Conservation (phyloP, 2,888 invertebrate species). For the Drosophila antonietae region DNA sequence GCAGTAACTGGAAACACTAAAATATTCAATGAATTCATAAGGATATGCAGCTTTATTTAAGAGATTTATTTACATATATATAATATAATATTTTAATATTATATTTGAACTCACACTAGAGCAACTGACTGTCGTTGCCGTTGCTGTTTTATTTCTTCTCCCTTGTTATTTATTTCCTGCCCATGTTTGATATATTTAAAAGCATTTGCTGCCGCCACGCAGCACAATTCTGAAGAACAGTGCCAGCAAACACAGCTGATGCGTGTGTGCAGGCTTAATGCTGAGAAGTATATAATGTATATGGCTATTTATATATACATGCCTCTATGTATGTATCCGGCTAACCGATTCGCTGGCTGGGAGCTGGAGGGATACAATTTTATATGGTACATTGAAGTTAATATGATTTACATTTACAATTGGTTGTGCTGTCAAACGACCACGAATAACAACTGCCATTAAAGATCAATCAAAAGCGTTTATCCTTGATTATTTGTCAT, state of each 20-base stretch:
- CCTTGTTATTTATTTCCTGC: conserved; percentile 61
- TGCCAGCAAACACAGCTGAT: conserved; percentile 36
- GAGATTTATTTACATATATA: background rate
- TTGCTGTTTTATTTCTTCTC: background rate
- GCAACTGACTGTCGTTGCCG: conserved; percentile 19
- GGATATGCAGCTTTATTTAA: too few relatives aligned
- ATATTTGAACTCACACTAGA: background rate
- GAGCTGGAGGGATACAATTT: conserved; percentile 27
- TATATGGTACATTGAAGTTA: conserved; percentile 73
- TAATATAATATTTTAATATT: background rate
- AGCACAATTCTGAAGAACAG: conserved; percentile 65
- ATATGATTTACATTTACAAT: conserved; percentile 79
- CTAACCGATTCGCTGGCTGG: too few relatives aligned
- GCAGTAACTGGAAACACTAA: background rate
- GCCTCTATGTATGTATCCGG: background rate
- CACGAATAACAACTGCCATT: conserved; percentile 69
- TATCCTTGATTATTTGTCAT: conserved; percentile 83
- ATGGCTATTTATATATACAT: background rate
- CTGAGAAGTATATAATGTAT: conserved; percentile 23
- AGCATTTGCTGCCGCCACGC: conserved; percentile 61
- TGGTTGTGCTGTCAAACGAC: conserved; percentile 70
- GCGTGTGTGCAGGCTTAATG: conserved; percentile 44
- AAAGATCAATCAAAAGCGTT: conserved; percentile 83
- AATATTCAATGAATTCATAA: background rate
- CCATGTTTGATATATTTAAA: conserved; percentile 73